Conservation (phyloP, 2,888 invertebrate genomes). For the Macrosiphum euphorbiae region DNA sequence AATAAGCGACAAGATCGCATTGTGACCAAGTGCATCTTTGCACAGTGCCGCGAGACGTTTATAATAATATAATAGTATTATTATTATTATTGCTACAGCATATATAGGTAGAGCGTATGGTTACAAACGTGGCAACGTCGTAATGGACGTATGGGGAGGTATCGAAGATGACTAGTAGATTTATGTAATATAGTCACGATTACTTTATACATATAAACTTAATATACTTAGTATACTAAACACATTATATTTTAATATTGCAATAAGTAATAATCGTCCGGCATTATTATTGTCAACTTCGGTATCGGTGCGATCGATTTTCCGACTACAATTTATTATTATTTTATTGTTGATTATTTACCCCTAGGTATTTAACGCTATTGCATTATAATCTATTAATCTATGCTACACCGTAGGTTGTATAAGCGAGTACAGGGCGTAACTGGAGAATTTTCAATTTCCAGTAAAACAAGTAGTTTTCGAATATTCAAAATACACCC, state of each 20-base stretch:
- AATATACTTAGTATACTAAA: too few species aligned
- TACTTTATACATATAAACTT: too few species aligned
- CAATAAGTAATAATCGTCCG: neutral
- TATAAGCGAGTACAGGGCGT: neutral
- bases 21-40: slow-evolving; percentile 5
- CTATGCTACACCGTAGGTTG: neutral
- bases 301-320: neutral
- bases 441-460: neutral
- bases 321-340: neutral
- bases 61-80: neutral
- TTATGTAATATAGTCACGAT: neutral
- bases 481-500: neutral
- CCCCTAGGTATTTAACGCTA: neutral
- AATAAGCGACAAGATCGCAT: neutral
- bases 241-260: neutral
- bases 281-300: neutral
- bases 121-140: neutral
- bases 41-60: neutral
- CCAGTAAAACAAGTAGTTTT: neutral
- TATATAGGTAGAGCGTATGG: too few species aligned
- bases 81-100: neutral
- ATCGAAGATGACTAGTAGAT: neutral
- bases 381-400: neutral
- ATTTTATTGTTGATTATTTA: neutral
- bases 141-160: neutral